phyloP scores from a whole-genome alignment of 2,888 invertebrate genomes.

The Zaprionus lineosus region DNA sequence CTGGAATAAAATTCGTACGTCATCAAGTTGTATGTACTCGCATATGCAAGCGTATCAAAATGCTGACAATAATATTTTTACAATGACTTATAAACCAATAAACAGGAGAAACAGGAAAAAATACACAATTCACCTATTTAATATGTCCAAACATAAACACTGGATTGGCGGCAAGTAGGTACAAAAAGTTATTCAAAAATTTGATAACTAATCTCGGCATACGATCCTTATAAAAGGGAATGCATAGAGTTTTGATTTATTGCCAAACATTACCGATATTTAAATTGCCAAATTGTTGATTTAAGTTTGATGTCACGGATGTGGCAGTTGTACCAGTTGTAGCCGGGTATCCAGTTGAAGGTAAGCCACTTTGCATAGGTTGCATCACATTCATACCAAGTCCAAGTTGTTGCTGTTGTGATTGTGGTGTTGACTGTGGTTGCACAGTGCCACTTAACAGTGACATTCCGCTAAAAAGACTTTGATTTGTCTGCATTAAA shows the following conservation, averaged over 20 bases:
- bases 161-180: conserved; percentile 55
- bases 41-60: conserved; percentile 9
- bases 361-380: conserved; percentile 49
- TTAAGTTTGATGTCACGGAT: conserved; percentile 78
- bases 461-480: conserved; percentile 66
- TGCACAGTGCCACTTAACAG: conserved; percentile 47
- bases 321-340: conserved; percentile 53
- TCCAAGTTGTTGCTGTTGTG: conserved; percentile 48
- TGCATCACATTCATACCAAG: conserved; percentile 67
- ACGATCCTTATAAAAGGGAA: conserved; percentile 35
- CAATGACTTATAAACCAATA: conserved; percentile 49
- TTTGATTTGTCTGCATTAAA: conserved; percentile 81
- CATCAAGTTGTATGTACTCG: conserved; percentile 7
- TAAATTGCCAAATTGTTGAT: conserved; percentile 83
- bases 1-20: conserved; percentile 38
- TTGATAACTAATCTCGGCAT: conserved; percentile 27
- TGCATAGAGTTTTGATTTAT: conserved; percentile 66
- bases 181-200: conserved; percentile 44
- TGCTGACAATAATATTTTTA: conserved; percentile 28
- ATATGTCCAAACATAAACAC: conserved; percentile 51
- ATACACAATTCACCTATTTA: conserved; percentile 61
- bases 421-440: conserved; percentile 32
- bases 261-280: conserved; percentile 83
- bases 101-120: conserved; percentile 41
- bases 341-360: conserved; percentile 43